Base-by-base conservation (phyloP, 2,888 invertebrate genomes). In the Bembecia ichneumoniformis region DNA sequence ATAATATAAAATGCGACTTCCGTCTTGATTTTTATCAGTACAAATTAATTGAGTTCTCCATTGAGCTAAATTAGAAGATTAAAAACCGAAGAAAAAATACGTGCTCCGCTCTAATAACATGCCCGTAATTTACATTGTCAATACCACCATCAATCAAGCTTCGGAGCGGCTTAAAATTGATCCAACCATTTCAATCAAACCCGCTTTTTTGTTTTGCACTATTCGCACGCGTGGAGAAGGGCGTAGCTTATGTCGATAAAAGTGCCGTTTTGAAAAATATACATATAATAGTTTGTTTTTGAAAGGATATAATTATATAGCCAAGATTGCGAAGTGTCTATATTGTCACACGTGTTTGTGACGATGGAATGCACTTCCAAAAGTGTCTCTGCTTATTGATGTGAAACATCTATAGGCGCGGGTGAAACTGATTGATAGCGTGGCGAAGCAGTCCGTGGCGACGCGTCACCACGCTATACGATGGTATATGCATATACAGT, bases 101-200 rank as follows among this genome's bases (percentile, higher is more conserved):
- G 40, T 14, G 40, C 14, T n/a, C n/a, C 15, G 11, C 15, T 15
- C 15, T 44, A 44, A 44, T 44, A 44, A 9, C 44, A 10, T 44
- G 7, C 44, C 60, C 53, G 61, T 66, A 66, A 70, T 74, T 74
- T 67, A 66, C 55, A 60, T 63, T 58, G 62, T 66, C 74, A 66
- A 64, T 71, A 58, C 62, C 55, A 53, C 56, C 62, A 75, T 76
- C 66, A 63, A 66, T 74, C 71, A 71, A 61, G 65, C 63, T 67
- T 63, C 61, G 50, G 46, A 28, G 47, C 52, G 55, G 64, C 62
- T 66, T 66, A 57, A 63, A 62, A 63, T 48, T 35, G 51, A 52
- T 50, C 55, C 49, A 52, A 51, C 52, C 28, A 35, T 51, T 52
- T 55, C 51, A 55, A 58, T 59, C 58, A 58, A 51, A 50, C 49